A percentile compares a stretch with the other conserved stretches of the same genome.
Evolutionary conservation across 2,797 vertebrate genomes (phyloP).

Genomic region (Cirrhinus mrigala): DNA sequence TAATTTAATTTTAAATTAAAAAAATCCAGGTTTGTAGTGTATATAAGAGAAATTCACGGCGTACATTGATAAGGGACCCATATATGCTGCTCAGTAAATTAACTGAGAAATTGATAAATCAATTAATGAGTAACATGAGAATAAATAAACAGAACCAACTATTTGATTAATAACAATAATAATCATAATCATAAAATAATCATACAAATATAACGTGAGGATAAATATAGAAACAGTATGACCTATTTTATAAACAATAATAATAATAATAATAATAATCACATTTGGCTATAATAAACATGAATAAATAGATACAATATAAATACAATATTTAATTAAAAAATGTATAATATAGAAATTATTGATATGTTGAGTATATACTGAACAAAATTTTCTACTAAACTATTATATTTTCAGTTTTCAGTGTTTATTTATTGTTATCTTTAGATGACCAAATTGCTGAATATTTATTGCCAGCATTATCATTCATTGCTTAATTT

Average conservation of each 20-base stretch:
- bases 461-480: not conserved
- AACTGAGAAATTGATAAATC: not conserved
- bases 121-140: not conserved
- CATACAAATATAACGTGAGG: no score
- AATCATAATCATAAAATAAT: no score
- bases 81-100: not conserved
- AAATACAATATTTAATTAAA: not conserved
- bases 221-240: no score
- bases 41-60: no score
- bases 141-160: no score
- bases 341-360: rapidly evolving
- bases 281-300: not conserved
- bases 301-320: not conserved
- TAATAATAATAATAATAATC: not conserved
- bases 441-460: conserved; percentile 4
- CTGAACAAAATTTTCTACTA: not conserved
- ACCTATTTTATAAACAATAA: no score
- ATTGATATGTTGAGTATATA: no score
- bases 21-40: not conserved
- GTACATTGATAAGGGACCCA: no score
- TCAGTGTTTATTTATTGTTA: not conserved
- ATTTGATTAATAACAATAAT: not conserved
- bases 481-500: not conserved
- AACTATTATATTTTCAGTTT: not conserved
- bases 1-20: not conserved